phyloP scores from a whole-genome alignment of 2,888 invertebrate species.

The Bursaphelenchus okinawaensis region DNA sequence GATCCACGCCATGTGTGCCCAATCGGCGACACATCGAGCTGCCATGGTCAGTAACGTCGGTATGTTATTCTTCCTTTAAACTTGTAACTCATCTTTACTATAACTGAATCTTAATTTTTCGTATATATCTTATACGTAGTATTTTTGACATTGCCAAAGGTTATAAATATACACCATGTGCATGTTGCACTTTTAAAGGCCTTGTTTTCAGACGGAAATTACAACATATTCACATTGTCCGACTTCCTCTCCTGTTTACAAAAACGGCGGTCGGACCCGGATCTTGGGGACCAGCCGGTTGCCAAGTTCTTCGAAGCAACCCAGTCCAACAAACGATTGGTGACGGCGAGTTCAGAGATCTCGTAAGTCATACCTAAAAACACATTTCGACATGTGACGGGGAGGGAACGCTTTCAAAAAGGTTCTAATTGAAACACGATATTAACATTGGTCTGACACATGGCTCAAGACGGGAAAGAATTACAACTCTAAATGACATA shows the following conservation, averaged over 20 bases:
- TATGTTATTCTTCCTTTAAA: too few relatives aligned
- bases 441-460: too few relatives aligned
- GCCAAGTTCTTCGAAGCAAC: constrained; percentile 23
- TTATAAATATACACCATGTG: too few relatives aligned
- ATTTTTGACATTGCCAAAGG: too few relatives aligned
- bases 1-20: constrained; percentile 13
- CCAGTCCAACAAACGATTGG: constrained; percentile 17
- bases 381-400: not conserved
- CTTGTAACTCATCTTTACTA: too few relatives aligned
- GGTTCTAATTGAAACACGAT: too few relatives aligned
- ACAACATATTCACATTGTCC: constrained; percentile 39
- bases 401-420: too few relatives aligned
- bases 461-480: too few relatives aligned
- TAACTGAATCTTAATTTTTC: too few relatives aligned
- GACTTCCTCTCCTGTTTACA: constrained; percentile 44
- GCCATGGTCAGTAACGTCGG: not conserved
- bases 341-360: constrained; percentile 6
- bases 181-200: constrained; percentile 29
- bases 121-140: too few relatives aligned
- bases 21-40: not conserved
- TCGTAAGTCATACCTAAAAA: constrained; percentile 11
- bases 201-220: constrained; percentile 14
- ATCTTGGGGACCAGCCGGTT: constrained; percentile 17
- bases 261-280: constrained; percentile 24
- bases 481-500: too few relatives aligned